A percentile compares a stretch with the other conserved stretches of the same genome.
Conservation (phyloP, 2,113 vertebrate genomes). For the Macquaria ambigua region DNA sequence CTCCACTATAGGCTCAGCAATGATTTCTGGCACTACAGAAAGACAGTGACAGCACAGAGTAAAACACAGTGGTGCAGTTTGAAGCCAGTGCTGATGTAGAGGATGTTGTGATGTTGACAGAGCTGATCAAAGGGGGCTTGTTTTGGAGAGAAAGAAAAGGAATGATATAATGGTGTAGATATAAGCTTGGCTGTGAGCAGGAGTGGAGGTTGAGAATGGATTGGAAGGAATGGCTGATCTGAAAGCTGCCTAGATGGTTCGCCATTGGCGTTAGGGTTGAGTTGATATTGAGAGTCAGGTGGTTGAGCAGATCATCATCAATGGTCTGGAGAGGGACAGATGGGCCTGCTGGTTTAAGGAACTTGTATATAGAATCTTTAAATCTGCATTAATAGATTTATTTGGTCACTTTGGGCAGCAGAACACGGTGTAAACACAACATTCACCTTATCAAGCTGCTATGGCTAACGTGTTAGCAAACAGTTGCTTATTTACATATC, state of each 20-base stretch:
- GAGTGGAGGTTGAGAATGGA: background rate
- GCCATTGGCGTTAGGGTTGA: background rate
- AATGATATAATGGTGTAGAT: background rate
- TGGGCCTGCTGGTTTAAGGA: background rate
- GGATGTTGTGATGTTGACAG: conserved; percentile 32
- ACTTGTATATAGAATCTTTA: background rate
- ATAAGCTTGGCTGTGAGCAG: background rate
- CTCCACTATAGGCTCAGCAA: conserved; percentile 28
- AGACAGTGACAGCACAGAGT: conserved; percentile 23
- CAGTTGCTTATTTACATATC: background rate
- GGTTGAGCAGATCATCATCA: conserved; percentile 7
- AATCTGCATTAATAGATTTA: background rate
- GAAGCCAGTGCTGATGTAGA: conserved; percentile 14
- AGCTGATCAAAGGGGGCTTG: conserved; percentile 21
- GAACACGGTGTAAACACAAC: no score
- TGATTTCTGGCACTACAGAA: conserved; percentile 40
- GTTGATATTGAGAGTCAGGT: background rate
- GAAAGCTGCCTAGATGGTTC: background rate
- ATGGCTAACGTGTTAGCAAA: background rate
- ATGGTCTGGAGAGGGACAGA: background rate
- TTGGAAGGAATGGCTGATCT: background rate
- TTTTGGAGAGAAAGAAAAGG: background rate
- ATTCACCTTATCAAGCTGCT: background rate
- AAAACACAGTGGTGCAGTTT: conserved; percentile 12
- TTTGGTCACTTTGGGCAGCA: background rate